Conservation (phyloP, 2,113 vertebrate genomes). For the Uria aalge region DNA sequence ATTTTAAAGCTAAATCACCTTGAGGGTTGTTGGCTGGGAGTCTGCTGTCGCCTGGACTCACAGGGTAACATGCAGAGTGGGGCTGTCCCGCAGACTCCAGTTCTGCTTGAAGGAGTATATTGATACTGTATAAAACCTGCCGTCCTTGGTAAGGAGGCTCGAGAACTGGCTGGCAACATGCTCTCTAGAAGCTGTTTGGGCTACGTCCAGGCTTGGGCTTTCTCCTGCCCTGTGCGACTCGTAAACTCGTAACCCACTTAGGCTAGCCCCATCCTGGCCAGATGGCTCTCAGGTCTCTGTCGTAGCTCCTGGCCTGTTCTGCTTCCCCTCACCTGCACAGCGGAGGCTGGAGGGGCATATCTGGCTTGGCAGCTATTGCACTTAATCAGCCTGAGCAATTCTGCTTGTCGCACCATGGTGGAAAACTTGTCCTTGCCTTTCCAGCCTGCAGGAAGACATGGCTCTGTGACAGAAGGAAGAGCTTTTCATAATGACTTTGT, state of each 20-base stretch:
- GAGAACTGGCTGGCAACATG: background rate
- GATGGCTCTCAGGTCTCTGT: background rate
- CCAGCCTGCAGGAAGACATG: background rate
- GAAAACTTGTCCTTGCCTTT: background rate
- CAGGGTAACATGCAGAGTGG: accelerated
- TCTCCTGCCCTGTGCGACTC: accelerated
- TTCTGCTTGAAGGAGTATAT: background rate
- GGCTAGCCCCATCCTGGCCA: background rate
- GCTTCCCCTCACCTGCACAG: background rate
- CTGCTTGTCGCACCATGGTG: background rate
- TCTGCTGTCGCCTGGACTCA: background rate
- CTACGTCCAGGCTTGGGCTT: background rate
- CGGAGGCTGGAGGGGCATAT: background rate
- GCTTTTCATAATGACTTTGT: background rate
- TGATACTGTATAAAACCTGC: background rate
- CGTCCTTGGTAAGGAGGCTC: accelerated
- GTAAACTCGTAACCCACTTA: accelerated
- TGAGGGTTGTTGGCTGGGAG: background rate
- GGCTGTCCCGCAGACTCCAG: accelerated
- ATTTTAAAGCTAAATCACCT: background rate
- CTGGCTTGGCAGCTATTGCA: background rate
- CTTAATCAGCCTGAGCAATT: background rate
- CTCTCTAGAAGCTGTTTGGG: background rate
- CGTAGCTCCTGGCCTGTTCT: accelerated
- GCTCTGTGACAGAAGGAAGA: background rate